A percentile compares a stretch with the other conserved stretches of the same genome.
These are phyloP conservation scores for Xyrichtys novacula DNA, from an alignment of 2,797 vertebrate genomes.

Conservation along the genomic window DNA sequence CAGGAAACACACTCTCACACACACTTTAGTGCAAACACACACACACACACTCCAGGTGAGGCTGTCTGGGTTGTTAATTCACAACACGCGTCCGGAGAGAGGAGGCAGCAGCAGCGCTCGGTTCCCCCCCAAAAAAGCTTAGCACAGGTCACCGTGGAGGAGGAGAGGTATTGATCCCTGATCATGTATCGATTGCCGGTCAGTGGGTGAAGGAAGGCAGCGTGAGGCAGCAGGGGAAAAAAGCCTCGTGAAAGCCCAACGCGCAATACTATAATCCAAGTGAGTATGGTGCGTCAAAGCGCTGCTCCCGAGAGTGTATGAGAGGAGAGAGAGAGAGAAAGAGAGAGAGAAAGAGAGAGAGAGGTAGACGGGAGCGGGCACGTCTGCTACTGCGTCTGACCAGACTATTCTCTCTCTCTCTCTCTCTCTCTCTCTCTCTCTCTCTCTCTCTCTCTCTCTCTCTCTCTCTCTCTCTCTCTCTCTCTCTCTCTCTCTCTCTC, in stretches of 20 bases:
- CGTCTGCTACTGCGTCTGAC: conserved; percentile 71
- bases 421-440: conserved; percentile 30
- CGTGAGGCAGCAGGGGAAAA: conserved; percentile 35
- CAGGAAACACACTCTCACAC: conserved; percentile 35
- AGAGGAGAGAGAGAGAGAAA: conserved; percentile 8
- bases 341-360: conserved; percentile 15
- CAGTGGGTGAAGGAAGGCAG: conserved; percentile 36
- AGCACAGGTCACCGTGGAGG: conserved; percentile 64
- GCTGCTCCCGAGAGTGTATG: conserved; percentile 73
- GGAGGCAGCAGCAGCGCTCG: conserved; percentile 47
- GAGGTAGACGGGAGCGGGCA: conserved; percentile 55
- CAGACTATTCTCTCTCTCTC: conserved; percentile 45
- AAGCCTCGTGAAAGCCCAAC: conserved; percentile 63
- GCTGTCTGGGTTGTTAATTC: conserved; percentile 74
- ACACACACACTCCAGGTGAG: conserved; percentile 67
- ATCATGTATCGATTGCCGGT: conserved; percentile 54
- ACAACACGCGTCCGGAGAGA: conserved; percentile 74
- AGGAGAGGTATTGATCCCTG: conserved; percentile 65
- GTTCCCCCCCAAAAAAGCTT: conserved; percentile 50
- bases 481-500: neutral
- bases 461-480: conserved; percentile 5
- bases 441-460: conserved; percentile 13
- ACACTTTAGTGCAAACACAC: conserved; percentile 39
- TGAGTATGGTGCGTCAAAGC: conserved; percentile 79
- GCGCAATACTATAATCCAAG: conserved; percentile 78